Percentiles rank a stretch among this genome's conserved stretches.
Evolutionary conservation across 2,888 invertebrate genomes (phyloP).

Genomic region (Amiota minor): DNA sequence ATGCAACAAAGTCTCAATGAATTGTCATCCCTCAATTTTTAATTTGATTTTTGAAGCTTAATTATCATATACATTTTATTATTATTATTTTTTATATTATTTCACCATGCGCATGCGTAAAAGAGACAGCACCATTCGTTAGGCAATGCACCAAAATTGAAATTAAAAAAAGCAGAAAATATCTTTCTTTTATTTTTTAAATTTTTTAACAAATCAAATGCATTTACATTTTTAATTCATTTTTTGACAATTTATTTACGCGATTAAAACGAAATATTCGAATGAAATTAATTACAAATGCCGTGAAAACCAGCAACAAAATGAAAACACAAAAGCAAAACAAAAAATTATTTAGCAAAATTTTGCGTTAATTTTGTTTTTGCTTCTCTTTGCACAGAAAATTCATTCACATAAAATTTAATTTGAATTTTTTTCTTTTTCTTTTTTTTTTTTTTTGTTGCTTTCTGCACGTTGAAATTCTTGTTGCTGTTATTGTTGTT

Average conservation of each 20-base stretch:
- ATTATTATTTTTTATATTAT: not conserved
- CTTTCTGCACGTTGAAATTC: conserved; percentile 5
- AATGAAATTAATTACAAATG: not conserved
- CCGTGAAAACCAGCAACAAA: conserved; percentile 4
- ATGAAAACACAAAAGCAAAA: conserved; percentile 5
- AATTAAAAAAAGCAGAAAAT: conserved; percentile 2
- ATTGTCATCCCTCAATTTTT: not conserved
- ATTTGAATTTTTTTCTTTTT: too few relatives aligned
- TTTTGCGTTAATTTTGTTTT: conserved; percentile 12
- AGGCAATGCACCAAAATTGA: too few relatives aligned
- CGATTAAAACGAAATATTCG: not conserved
- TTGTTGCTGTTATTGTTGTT: conserved; percentile 9
- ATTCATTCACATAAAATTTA: not conserved
- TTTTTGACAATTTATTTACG: conserved; percentile 3
- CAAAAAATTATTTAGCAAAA: not conserved
- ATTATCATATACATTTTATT: not conserved
- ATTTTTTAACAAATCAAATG: conserved; percentile 13
- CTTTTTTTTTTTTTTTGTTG: not conserved
- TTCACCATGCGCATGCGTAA: not conserved
- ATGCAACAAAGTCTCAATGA: conserved; percentile 4
- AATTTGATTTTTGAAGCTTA: not conserved
- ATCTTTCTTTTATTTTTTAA: not conserved
- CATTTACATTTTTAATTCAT: conserved; percentile 19
- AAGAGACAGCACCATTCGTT: not conserved
- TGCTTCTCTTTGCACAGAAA: conserved; percentile 2